phyloP scores from a whole-genome alignment of 1,140 invertebrate genomes.

The Drosophila sproati region DNA sequence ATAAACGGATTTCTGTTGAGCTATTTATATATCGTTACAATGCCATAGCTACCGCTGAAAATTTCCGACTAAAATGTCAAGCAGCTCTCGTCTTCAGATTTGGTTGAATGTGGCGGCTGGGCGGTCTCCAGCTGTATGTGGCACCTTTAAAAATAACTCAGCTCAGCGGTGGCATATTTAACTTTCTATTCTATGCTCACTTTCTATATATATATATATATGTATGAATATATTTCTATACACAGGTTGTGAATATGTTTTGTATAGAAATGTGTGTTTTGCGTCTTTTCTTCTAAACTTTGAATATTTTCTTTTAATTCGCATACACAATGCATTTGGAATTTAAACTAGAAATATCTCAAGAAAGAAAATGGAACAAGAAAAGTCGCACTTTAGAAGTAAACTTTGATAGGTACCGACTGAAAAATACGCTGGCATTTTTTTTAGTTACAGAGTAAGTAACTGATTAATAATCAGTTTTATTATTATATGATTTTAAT shows the following conservation, averaged over 20 bases:
- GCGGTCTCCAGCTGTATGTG: neutral
- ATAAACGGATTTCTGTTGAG: neutral
- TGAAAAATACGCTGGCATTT: neutral
- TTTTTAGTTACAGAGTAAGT: too few species aligned
- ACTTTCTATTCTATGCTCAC: neutral
- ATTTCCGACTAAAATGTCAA: slow-evolving; percentile 34
- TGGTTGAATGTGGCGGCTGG: too few species aligned
- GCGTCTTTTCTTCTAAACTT: slow-evolving; percentile 10
- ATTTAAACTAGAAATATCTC: slow-evolving; percentile 53
- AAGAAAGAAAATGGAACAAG: slow-evolving; percentile 1
- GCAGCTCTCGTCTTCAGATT: slow-evolving; percentile 8
- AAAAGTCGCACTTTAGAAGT: neutral
- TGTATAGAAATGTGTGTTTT: neutral
- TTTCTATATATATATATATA: slow-evolving; percentile 1
- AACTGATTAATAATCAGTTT: too few species aligned
- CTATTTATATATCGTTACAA: slow-evolving; percentile 26
- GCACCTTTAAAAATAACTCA: slow-evolving; percentile 37
- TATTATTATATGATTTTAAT: too few species aligned
- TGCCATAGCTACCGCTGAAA: slow-evolving; percentile 22
- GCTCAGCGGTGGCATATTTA: neutral
- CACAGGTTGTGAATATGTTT: neutral
- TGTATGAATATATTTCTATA: neutral
- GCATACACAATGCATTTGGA: slow-evolving; percentile 34
- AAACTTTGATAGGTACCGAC: neutral
- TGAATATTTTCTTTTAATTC: slow-evolving; percentile 3